Evolutionary conservation across 1,140 invertebrate species (phyloP).

Genomic region (Drosophila kikkawai): DNA sequence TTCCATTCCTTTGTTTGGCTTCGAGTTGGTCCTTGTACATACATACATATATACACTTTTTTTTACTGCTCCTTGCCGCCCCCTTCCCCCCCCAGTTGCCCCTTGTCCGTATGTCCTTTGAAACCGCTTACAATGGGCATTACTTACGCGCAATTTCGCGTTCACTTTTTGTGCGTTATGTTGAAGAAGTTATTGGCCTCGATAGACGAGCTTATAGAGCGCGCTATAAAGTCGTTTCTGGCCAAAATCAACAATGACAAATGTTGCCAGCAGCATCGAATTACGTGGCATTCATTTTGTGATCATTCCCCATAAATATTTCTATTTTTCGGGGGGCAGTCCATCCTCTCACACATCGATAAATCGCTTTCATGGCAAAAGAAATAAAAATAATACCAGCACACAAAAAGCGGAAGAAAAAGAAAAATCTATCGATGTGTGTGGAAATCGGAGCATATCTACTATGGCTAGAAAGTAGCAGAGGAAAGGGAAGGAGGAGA

Average conservation of each 20-base stretch:
- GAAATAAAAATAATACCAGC: slow-evolving; percentile 60
- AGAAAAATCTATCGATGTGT: slow-evolving; percentile 16
- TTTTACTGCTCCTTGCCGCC: slow-evolving; percentile 4
- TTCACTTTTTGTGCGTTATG: slow-evolving; percentile 70
- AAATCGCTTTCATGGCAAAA: slow-evolving; percentile 62
- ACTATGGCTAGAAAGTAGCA: slow-evolving; percentile 6
- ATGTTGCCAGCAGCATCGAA: slow-evolving; percentile 65
- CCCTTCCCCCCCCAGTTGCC: neutral
- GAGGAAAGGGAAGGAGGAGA: slow-evolving; percentile 18
- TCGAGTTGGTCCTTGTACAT: slow-evolving; percentile 21
- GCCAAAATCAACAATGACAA: slow-evolving; percentile 77
- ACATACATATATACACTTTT: slow-evolving; percentile 5
- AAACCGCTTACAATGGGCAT: slow-evolving; percentile 57
- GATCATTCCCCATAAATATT: slow-evolving; percentile 69
- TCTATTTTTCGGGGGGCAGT: slow-evolving; percentile 42
- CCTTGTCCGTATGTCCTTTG: slow-evolving; percentile 13
- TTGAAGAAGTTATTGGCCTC: slow-evolving; percentile 59
- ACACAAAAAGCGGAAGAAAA: slow-evolving; percentile 28
- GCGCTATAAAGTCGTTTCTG: slow-evolving; percentile 56
- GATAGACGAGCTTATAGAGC: slow-evolving; percentile 30
- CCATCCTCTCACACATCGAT: slow-evolving; percentile 47
- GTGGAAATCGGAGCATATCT: slow-evolving; percentile 24
- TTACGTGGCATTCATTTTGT: slow-evolving; percentile 73
- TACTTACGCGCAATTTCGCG: slow-evolving; percentile 79
- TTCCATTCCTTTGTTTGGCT: slow-evolving; percentile 56